These are phyloP conservation scores for Bombus impatiens DNA, from an alignment of 1,140 invertebrate genomes.

Conservation along the genomic window DNA sequence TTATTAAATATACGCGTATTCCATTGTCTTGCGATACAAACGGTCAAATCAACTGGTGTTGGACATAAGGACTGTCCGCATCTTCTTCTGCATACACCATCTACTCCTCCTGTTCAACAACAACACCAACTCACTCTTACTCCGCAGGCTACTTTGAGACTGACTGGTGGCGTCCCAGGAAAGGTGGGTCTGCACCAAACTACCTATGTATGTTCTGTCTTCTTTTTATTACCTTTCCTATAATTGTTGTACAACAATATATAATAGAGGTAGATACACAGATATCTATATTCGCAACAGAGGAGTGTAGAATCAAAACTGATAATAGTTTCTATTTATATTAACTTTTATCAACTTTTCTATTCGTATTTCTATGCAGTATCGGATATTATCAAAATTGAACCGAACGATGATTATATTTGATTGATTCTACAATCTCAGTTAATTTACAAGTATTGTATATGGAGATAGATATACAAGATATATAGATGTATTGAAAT, in stretches of 20 bases:
- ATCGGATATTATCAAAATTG: conserved; percentile 14
- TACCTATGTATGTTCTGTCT: conserved; percentile 83
- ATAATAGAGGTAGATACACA: conserved; percentile 72
- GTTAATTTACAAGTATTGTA: conserved; percentile 38
- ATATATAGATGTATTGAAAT: conserved; percentile 1
- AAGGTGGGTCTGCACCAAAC: conserved; percentile 90
- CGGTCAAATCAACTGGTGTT: conserved; percentile 79
- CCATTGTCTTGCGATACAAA: conserved; percentile 77
- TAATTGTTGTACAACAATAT: conserved; percentile 71
- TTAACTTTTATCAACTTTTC: conserved; percentile 41
- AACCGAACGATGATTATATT: conserved; percentile 23
- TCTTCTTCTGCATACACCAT: conserved; percentile 93
- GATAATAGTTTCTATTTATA: conserved; percentile 25
- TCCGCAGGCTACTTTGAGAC: conserved; percentile 95
- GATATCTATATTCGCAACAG: conserved; percentile 39
- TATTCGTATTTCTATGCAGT: conserved; percentile 31
- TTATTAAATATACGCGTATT: conserved; percentile 78
- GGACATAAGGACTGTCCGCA: conserved; percentile 92
- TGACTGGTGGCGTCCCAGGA: conserved; percentile 96
- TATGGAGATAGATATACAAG: conserved; percentile 48
- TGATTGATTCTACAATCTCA: conserved; percentile 48
- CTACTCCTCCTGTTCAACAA: conserved; percentile 82
- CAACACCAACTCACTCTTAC: conserved; percentile 83
- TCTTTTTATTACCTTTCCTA: conserved; percentile 76
- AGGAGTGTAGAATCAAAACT: conserved; percentile 60